Conservation (phyloP, 2,113 vertebrate species). For the Myotis davidii region DNA sequence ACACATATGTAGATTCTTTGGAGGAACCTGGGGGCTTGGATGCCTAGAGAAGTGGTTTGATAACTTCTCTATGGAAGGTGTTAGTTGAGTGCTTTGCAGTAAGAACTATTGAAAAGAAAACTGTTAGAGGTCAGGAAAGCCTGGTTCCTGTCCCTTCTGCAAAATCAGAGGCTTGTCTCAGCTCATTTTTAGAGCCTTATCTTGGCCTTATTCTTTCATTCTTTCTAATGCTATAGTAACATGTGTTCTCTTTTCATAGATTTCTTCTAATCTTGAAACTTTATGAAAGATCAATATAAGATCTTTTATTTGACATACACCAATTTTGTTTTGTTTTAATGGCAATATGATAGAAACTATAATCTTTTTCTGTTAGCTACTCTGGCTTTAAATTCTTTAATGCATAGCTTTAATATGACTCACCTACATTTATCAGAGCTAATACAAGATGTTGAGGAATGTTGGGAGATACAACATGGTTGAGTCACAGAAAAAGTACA, state of each 20-base stretch:
- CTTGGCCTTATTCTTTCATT: background rate
- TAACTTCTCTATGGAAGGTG: background rate
- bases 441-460: background rate
- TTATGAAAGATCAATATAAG: background rate
- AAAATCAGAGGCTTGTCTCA: background rate
- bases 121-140: background rate
- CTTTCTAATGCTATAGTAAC: background rate
- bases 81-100: background rate
- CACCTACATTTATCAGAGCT: background rate
- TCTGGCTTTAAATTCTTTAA: background rate
- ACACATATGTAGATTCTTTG: background rate
- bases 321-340: background rate
- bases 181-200: background rate
- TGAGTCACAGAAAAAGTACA: background rate
- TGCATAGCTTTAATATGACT: background rate
- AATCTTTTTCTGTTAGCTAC: background rate
- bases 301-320: background rate
- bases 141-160: background rate
- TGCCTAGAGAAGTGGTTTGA: background rate
- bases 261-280: constrained; percentile 35
- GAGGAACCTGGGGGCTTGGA: background rate
- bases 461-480: background rate
- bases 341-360: background rate
- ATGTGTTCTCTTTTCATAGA: background rate
- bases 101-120: constrained; percentile 25